Base-by-base conservation (phyloP, 2,888 invertebrate species). In the Lycocerus yunnanus region DNA sequence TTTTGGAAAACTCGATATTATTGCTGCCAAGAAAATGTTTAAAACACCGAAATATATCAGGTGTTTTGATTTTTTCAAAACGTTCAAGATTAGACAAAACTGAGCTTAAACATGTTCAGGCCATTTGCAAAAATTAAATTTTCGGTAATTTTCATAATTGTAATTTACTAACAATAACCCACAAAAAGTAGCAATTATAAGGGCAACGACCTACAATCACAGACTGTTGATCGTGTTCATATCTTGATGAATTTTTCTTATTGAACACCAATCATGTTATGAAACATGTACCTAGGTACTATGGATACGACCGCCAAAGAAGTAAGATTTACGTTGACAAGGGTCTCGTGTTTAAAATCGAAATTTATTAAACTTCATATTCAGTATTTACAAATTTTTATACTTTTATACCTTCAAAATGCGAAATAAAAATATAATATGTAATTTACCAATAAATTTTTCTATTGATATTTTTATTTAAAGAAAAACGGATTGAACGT, bases 161-260 rank as follows among this genome's bases (percentile, higher is more conserved):
- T 27, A 4, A 27, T 13, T 24, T 13, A 27, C 13, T 13, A 13
- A 27, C 4, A 11, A 1, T 4, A 3, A 13, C 27, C 11, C 13
- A 27, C 27, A 27, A 27, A 27, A 27, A 27, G 11, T 27, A 27
- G 27, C 27, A 13, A 27, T 13, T 27, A 13, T 11, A 27, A 27
- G 13, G 11, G 13, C 27, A 27, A 27, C 27, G 27, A 27, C 27
- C 27, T 27, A 27, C 27, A 13, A 71, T 74, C 66, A 68, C 71
- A 74, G 71, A 71, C 66, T 71, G 74, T 68, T 15, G 68, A 76
- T 71, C 76, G 73, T 77, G 76, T 79, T 74, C 76, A 76, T 79
- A 79, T 77, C 76, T 77, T 71, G 58, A 58, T 69, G 75, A 79
- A 43, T 79, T 79, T 79, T 79, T 79, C 75, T 77, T 75, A 76